Conservation (phyloP, 2,797 vertebrate genomes). For the Macroramphosus scolopax region DNA sequence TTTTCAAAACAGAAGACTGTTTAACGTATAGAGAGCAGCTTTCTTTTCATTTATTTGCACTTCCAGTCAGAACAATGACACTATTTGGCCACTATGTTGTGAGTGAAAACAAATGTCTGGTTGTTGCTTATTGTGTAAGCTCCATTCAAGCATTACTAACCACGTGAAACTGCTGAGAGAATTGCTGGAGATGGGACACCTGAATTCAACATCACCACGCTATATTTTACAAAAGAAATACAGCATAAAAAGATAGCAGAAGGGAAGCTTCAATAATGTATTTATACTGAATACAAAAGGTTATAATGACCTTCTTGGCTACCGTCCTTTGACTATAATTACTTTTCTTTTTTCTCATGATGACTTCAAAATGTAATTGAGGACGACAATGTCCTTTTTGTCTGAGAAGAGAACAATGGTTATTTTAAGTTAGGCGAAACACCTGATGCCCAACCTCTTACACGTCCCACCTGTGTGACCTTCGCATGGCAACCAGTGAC, state of each 20-base stretch:
- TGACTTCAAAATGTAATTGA: too few species aligned
- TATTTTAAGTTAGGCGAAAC: slow-evolving; percentile 19
- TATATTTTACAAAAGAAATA: background rate
- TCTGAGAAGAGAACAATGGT: background rate
- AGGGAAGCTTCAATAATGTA: too few species aligned
- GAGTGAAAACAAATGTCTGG: slow-evolving; percentile 56
- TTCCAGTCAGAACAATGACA: slow-evolving; percentile 5
- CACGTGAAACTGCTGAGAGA: slow-evolving; percentile 19
- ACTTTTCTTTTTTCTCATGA: background rate
- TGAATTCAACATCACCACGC: background rate
- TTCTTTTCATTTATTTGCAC: background rate
- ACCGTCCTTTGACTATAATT: background rate
- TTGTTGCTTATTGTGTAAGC: slow-evolving; percentile 56
- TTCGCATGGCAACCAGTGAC: slow-evolving; percentile 63
- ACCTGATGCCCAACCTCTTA: slow-evolving; percentile 33
- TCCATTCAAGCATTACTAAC: slow-evolving; percentile 5
- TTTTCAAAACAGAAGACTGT: slow-evolving; percentile 13
- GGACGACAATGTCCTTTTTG: too few species aligned
- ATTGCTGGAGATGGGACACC: slow-evolving; percentile 17
- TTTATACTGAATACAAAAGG: slow-evolving; percentile 5
- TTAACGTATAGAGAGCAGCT: background rate
- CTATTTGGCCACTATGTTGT: slow-evolving; percentile 35
- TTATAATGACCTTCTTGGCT: too few species aligned
- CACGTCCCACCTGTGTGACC: slow-evolving; percentile 70
- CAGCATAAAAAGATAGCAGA: too few species aligned